phyloP scores from a whole-genome alignment of 2,113 vertebrate genomes.

The Leucopternis melanops region DNA sequence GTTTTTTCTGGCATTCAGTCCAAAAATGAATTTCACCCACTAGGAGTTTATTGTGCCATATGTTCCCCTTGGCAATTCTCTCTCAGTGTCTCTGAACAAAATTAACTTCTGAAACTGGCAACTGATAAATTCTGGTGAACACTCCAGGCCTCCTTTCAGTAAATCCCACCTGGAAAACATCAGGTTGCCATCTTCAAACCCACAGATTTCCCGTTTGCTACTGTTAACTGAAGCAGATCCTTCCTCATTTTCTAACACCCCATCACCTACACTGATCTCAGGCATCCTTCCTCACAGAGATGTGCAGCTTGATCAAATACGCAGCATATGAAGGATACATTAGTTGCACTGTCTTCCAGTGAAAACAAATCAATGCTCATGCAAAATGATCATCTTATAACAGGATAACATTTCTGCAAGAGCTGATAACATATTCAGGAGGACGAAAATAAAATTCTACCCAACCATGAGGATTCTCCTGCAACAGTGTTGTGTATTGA shows the following conservation, averaged over 20 bases:
- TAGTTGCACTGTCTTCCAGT: background rate
- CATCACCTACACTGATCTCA: background rate
- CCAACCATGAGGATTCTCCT: background rate
- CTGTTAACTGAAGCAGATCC: background rate
- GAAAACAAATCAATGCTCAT: background rate
- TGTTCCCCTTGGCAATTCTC: background rate
- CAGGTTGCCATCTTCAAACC: background rate
- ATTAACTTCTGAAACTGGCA: slow-evolving; percentile 2
- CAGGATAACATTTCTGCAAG: background rate
- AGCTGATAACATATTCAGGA: background rate
- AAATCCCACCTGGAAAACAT: background rate
- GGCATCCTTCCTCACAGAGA: background rate
- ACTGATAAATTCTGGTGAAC: background rate
- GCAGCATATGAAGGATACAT: background rate
- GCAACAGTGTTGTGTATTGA: too few relatives aligned
- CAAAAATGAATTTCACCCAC: slow-evolving; percentile 15
- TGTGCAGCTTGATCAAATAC: background rate
- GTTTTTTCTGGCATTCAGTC: slow-evolving; percentile 4
- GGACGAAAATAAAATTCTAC: background rate
- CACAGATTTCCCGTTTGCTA: background rate
- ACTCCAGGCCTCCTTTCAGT: background rate
- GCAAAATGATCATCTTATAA: background rate
- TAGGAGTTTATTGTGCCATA: background rate
- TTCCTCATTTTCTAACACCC: background rate
- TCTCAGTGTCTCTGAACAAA: background rate